Evolutionary conservation across 2,797 vertebrate species (phyloP).

Genomic region (Lacerta agilis): DNA sequence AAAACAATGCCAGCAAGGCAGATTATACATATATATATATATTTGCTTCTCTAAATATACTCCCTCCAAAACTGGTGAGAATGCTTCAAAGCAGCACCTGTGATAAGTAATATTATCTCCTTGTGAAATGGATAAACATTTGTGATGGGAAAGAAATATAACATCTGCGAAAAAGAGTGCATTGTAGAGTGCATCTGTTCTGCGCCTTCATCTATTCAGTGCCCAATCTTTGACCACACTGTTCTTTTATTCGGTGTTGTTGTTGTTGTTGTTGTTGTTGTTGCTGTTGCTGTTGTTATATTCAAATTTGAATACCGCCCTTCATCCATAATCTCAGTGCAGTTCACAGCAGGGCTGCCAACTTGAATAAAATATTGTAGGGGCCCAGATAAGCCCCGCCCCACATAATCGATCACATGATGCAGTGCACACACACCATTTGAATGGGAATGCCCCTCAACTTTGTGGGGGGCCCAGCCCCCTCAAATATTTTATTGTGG

Average conservation of each 20-base stretch:
- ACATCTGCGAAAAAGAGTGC: no score
- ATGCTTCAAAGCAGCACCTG: background rate
- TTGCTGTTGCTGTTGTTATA: background rate
- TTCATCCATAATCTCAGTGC: no score
- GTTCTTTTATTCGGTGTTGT: background rate
- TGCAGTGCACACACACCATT: no score
- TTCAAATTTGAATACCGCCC: no score
- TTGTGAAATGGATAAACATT: constrained; percentile 1
- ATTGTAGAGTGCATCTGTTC: background rate
- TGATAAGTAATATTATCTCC: background rate
- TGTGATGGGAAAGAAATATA: background rate
- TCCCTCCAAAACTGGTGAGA: background rate
- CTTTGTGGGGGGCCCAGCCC: no score
- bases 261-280: background rate
- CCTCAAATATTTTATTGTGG: no score
- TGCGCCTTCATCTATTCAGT: background rate
- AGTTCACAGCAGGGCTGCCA: no score
- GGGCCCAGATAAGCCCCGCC: no score
- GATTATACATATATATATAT: no score
- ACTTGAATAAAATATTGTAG: no score
- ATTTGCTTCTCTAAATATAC: background rate
- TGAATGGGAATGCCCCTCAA: no score
- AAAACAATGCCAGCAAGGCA: background rate
- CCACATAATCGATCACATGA: no score
- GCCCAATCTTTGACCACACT: background rate